Evolutionary conservation across 2,888 invertebrate genomes (phyloP).

Genomic region (Argyresthia goedartella): DNA sequence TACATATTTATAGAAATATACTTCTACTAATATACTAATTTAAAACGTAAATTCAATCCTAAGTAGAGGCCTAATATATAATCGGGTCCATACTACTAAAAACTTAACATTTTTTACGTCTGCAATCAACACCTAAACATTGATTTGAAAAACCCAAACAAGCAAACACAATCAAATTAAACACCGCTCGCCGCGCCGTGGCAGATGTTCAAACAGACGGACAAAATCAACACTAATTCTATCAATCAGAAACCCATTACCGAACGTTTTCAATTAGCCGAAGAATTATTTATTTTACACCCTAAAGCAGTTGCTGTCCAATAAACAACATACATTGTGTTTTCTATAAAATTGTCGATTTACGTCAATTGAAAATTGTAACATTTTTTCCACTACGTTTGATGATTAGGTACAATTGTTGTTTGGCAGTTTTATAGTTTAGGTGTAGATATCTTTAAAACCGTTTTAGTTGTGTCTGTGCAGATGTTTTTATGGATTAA

Average conservation of each 20-base stretch:
- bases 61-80: no score
- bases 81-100: no score
- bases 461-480: no score
- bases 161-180: constrained; percentile 9
- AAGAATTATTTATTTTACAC: constrained; percentile 17
- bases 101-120: no score
- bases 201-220: constrained; percentile 12
- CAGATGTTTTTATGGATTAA: no score
- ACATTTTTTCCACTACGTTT: constrained; percentile 11
- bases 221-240: constrained; percentile 9
- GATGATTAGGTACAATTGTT: constrained; percentile 4
- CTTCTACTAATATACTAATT: no score
- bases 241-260: constrained; percentile 9
- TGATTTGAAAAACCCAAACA: constrained; percentile 3
- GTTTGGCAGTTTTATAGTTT: constrained; percentile 9
- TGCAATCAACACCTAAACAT: no score
- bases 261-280: constrained; percentile 9
- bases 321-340: neutral
- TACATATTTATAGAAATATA: no score
- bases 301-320: constrained; percentile 7
- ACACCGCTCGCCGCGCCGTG: constrained; percentile 2
- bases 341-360: neutral
- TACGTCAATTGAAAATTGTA: neutral
- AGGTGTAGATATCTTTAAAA: constrained; percentile 3
- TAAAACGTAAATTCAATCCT: no score